A percentile compares a stretch with the other conserved stretches of the same genome.
Evolutionary conservation across 1,140 invertebrate genomes (phyloP).

Genomic region (Triops cancriformis): DNA sequence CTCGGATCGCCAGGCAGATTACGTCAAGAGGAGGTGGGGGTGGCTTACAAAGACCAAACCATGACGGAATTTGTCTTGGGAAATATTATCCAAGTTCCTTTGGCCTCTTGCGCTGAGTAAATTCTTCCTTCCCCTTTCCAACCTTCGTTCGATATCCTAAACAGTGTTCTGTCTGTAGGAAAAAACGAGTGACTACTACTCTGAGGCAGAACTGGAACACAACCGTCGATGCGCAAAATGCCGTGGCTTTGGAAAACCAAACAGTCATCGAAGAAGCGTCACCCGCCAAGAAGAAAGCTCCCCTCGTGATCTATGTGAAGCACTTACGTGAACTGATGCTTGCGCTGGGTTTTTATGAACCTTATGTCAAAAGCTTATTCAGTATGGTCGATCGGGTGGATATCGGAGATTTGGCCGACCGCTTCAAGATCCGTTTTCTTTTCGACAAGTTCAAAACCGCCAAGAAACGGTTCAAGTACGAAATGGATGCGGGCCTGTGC

Average conservation of each 20-base stretch:
- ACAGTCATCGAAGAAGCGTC: background rate
- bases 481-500: background rate
- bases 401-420: conserved; percentile 1
- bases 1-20: background rate
- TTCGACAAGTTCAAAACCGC: background rate
- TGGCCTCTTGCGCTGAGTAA: background rate
- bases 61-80: background rate
- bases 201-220: background rate
- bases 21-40: background rate
- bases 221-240: conserved; percentile 18
- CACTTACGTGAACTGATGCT: background rate
- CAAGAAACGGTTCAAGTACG: background rate
- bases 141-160: background rate
- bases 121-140: background rate
- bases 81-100: background rate
- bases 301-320: background rate
- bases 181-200: background rate
- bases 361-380: conserved; percentile 11
- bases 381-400: conserved; percentile 12
- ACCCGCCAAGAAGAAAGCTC: background rate
- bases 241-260: background rate
- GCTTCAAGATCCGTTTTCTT: background rate
- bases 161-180: background rate
- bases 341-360: background rate
- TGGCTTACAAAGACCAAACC: background rate